phyloP scores from a whole-genome alignment of 2,888 invertebrate genomes.

The Mayetiola destructor region DNA sequence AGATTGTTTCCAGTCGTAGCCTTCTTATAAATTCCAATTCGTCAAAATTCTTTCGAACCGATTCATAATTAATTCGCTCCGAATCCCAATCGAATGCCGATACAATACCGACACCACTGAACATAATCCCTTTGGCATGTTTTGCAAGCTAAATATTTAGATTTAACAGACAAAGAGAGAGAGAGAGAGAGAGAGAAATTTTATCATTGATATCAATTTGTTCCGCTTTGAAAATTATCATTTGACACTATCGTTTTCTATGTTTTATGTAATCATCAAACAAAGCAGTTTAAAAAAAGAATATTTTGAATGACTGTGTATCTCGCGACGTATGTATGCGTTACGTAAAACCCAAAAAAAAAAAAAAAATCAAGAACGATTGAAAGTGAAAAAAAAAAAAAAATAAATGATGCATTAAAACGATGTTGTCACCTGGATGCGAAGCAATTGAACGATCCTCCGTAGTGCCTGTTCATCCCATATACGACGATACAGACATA shows the following conservation, averaged over 20 bases:
- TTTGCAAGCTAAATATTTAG: conserved; percentile 25
- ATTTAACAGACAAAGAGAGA: neutral
- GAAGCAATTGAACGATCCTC: conserved; percentile 34
- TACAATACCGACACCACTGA: conserved; percentile 40
- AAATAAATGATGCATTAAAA: conserved; percentile 12
- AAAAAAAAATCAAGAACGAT: neutral
- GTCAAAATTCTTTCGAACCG: conserved; percentile 40
- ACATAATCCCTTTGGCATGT: conserved; percentile 40
- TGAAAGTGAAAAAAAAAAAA: conserved; percentile 22
- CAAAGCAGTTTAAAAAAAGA: too few species aligned
- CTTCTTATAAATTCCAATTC: conserved; percentile 44
- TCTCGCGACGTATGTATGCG: neutral
- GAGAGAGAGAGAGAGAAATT: too few species aligned
- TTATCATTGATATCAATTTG: too few species aligned
- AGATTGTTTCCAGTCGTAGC: conserved; percentile 39
- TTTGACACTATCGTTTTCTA: too few species aligned
- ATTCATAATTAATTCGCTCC: conserved; percentile 42
- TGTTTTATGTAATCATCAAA: too few species aligned
- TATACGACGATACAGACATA: conserved; percentile 44
- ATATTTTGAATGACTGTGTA: too few species aligned
- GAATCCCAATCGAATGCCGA: conserved; percentile 46
- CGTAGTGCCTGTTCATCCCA: conserved; percentile 47
- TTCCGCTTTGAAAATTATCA: too few species aligned
- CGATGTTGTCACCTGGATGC: conserved; percentile 18
- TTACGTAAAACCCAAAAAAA: neutral